Evolutionary conservation across 2,797 vertebrate genomes (phyloP).

Genomic region (Clangula hyemalis): DNA sequence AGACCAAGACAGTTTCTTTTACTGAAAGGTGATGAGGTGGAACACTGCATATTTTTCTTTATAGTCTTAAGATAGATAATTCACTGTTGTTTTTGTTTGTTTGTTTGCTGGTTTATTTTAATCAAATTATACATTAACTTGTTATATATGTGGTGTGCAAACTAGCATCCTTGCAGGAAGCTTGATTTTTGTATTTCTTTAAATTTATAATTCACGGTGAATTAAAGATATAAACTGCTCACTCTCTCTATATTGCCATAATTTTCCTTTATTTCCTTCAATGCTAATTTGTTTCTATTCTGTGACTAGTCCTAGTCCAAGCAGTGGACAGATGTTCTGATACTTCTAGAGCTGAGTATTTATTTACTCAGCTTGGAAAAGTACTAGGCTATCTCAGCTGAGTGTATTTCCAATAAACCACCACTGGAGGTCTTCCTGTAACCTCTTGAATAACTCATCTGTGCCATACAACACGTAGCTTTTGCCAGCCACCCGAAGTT

Average conservation of each 20-base stretch:
- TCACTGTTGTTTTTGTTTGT: background rate
- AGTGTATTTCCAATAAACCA: background rate
- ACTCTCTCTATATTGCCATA: background rate
- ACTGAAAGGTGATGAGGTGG: background rate
- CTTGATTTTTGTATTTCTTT: background rate
- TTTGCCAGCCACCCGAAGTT: background rate
- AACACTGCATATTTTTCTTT: background rate
- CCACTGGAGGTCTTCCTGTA: constrained; percentile 41
- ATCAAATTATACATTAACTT: background rate
- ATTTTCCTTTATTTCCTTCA: background rate
- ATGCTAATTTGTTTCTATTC: background rate
- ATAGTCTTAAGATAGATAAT: background rate
- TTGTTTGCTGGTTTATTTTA: background rate
- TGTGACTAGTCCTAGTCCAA: background rate
- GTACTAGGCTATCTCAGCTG: background rate
- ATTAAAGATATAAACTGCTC: background rate
- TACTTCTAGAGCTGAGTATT: background rate
- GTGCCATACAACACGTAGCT: background rate
- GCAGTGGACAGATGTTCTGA: background rate
- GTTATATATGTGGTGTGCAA: background rate
- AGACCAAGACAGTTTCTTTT: background rate
- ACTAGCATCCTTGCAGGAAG: background rate
- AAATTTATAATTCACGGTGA: background rate
- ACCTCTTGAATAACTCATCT: background rate
- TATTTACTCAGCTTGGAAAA: background rate